Conservation (phyloP, 2,888 invertebrate species). For the Mesodorylaimus sp. region DNA sequence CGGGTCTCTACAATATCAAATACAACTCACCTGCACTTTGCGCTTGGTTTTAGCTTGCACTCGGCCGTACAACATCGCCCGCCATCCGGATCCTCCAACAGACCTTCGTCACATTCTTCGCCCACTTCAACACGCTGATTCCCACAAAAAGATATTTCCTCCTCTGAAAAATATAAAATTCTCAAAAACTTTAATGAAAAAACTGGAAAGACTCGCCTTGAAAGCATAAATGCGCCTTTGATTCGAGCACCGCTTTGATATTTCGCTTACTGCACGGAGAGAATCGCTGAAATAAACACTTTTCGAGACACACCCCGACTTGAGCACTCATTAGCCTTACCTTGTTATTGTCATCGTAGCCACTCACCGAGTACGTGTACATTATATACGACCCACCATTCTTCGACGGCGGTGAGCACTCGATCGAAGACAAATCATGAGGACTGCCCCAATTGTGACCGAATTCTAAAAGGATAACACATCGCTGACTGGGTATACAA, state of each 20-base stretch:
- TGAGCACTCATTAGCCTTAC: slow-evolving; percentile 34
- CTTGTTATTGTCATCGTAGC: slow-evolving; percentile 87
- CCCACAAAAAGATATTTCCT: slow-evolving; percentile 80
- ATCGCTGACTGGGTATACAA: too few relatives aligned
- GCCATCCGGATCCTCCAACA: slow-evolving; percentile 75
- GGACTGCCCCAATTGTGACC: slow-evolving; percentile 97
- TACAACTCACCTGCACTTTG: slow-evolving; percentile 9
- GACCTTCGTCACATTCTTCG: slow-evolving; percentile 87
- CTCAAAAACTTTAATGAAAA: too few relatives aligned
- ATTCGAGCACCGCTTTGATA: slow-evolving; percentile 73
- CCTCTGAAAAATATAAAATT: slow-evolving; percentile 9
- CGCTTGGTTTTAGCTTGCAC: slow-evolving; percentile 11
- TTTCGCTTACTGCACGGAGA: slow-evolving; percentile 83
- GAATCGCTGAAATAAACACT: slow-evolving; percentile 49
- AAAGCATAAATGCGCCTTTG: slow-evolving; percentile 51
- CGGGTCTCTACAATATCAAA: not conserved
- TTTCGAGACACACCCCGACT: not conserved
- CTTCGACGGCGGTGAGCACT: slow-evolving; percentile 81
- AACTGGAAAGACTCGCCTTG: slow-evolving; percentile 20
- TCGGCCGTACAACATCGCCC: slow-evolving; percentile 61
- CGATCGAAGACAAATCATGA: slow-evolving; percentile 84
- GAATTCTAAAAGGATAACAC: slow-evolving; percentile 35
- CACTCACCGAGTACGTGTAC: slow-evolving; percentile 89
- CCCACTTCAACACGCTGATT: slow-evolving; percentile 83
- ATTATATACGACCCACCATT: slow-evolving; percentile 86